phyloP scores from a whole-genome alignment of 2,113 vertebrate genomes.

The Petaurus breviceps region DNA sequence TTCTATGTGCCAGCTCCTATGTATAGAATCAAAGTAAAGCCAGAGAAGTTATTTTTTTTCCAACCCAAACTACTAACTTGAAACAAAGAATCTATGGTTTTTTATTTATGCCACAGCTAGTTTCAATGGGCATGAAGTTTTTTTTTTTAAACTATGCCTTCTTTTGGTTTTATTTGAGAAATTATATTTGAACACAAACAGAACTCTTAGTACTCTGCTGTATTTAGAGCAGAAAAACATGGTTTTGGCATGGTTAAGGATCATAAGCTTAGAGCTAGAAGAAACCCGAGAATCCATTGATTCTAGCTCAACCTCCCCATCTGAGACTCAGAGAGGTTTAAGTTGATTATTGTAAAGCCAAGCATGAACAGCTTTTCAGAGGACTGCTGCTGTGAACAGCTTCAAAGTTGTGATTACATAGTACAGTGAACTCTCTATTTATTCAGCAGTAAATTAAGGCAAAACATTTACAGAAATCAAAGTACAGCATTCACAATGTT shows the following conservation, averaged over 20 bases:
- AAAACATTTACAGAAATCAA: no score
- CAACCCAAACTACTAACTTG: not conserved
- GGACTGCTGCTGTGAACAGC: no score
- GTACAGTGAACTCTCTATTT: no score
- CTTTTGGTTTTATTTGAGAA: not conserved
- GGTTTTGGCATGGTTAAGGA: not conserved
- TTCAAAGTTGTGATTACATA: no score
- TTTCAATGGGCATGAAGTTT: not conserved
- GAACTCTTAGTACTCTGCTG: not conserved
- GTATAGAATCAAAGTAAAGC: not conserved
- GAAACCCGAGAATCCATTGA: not conserved
- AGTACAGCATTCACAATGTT: no score
- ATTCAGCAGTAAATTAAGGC: no score
- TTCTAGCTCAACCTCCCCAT: not conserved
- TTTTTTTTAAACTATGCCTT: not conserved
- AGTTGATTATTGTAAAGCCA: no score
- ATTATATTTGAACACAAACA: not conserved
- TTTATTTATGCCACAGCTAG: conserved; percentile 10
- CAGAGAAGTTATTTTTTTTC: not conserved
- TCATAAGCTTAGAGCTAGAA: not conserved
- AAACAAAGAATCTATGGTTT: not conserved
- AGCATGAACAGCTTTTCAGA: no score
- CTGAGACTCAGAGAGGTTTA: not conserved
- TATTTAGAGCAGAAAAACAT: conserved; percentile 8
- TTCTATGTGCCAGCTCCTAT: not conserved